Percentiles rank a stretch among this genome's conserved stretches.
phyloP scores from a whole-genome alignment of 2,888 invertebrate genomes.

The Invenusta paracnida region DNA sequence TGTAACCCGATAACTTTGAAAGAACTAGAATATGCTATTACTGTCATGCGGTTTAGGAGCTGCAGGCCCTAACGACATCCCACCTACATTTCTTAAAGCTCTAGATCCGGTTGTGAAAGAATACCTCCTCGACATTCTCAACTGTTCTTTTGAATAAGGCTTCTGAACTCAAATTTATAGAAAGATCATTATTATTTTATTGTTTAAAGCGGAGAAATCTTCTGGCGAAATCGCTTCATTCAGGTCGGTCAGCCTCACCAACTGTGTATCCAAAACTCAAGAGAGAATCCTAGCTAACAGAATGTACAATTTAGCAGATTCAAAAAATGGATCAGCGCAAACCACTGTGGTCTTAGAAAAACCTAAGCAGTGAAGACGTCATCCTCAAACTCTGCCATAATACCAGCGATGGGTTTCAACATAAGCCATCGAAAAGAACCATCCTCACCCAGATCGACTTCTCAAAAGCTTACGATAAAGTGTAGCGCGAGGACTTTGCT shows the following conservation, averaged over 20 bases:
- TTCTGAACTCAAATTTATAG: no score
- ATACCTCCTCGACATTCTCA: no score
- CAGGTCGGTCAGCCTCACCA: not conserved
- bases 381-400: no score
- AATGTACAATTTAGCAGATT: not conserved
- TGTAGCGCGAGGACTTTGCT: not conserved
- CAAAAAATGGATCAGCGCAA: not conserved
- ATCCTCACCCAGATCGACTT: not conserved
- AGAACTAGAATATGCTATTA: no score
- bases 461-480: not conserved
- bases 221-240: not conserved
- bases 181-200: no score
- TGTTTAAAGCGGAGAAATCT: not conserved
- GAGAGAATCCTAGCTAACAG: not conserved
- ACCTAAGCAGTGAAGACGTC: not conserved
- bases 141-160: no score
- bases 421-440: not conserved
- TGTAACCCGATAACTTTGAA: no score
- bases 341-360: not conserved
- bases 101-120: no score
- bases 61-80: no score
- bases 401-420: not conserved
- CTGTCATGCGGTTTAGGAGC: no score
- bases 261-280: not conserved
- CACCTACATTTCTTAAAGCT: no score